These are phyloP conservation scores for Podabrus alpinus DNA, from an alignment of 2,888 invertebrate species.

Conservation along the genomic window DNA sequence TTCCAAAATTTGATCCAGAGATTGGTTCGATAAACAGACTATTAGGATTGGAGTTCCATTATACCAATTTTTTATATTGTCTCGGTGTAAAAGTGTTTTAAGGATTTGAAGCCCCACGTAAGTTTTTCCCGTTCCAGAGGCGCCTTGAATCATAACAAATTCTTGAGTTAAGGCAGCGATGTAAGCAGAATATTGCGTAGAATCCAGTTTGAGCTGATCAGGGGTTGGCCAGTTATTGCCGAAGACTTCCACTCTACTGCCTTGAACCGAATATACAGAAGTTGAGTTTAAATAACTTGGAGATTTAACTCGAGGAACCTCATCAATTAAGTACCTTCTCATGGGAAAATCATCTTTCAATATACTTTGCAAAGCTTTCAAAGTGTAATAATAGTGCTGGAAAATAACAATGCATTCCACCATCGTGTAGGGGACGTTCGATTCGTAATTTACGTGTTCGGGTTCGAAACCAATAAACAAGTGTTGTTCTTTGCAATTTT, in stretches of 20 bases:
- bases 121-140: slow-evolving; percentile 88
- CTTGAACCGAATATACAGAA: slow-evolving; percentile 19
- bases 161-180: slow-evolving; percentile 70
- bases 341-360: slow-evolving; percentile 65
- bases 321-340: slow-evolving; percentile 68
- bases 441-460: too few species aligned
- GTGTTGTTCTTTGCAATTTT: slow-evolving; percentile 51
- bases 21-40: slow-evolving; percentile 85
- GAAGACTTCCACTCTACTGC: neutral
- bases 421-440: slow-evolving; percentile 59
- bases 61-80: slow-evolving; percentile 58
- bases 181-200: slow-evolving; percentile 69
- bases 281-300: slow-evolving; percentile 51
- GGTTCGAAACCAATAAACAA: too few species aligned
- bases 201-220: slow-evolving; percentile 61
- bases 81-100: slow-evolving; percentile 61
- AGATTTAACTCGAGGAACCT: slow-evolving; percentile 43
- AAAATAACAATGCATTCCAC: slow-evolving; percentile 79
- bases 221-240: slow-evolving; percentile 56
- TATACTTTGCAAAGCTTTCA: slow-evolving; percentile 67
- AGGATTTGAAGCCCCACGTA: slow-evolving; percentile 77
- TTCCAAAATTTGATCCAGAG: slow-evolving; percentile 83
- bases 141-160: slow-evolving; percentile 82
- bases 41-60: slow-evolving; percentile 68
- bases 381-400: slow-evolving; percentile 77